Conservation (phyloP, 2,113 vertebrate species). For the Acrocephalus arundinaceus region DNA sequence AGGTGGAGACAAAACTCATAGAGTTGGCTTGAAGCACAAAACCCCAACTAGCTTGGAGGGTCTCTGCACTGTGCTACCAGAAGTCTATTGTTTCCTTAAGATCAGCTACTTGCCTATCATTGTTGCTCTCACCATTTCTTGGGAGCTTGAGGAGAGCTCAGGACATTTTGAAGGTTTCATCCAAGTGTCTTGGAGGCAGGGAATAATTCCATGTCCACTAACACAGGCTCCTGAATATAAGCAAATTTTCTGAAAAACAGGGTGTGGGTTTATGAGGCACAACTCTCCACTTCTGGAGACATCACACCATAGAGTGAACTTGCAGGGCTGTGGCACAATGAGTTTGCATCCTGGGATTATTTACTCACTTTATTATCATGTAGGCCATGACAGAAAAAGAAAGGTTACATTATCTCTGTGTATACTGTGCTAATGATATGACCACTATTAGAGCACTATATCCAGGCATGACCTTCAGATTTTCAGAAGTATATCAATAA, state of each 20-base stretch:
- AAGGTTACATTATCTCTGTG: not conserved
- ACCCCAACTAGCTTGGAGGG: not conserved
- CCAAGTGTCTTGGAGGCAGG: not conserved
- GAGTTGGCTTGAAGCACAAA: not conserved
- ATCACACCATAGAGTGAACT: not conserved
- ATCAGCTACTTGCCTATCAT: not conserved
- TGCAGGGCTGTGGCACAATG: not conserved
- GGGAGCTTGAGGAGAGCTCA: not conserved
- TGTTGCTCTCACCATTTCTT: not conserved
- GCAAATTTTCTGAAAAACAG: not conserved
- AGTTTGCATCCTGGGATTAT: not conserved
- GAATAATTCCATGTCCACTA: not conserved
- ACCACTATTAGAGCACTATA: not conserved
- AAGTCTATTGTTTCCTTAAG: not conserved
- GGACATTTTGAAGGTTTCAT: not conserved
- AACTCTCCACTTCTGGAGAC: not conserved
- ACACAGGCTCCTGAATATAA: not conserved
- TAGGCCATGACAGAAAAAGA: not conserved
- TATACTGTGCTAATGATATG: not conserved
- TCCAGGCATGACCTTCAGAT: not conserved
- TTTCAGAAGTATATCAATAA: not conserved
- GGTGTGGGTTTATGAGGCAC: not conserved
- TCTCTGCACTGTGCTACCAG: not conserved
- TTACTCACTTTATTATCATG: not conserved
- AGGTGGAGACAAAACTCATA: not conserved